phyloP scores from a whole-genome alignment of 2,888 invertebrate genomes.

The Caenorhabditis sp. region DNA sequence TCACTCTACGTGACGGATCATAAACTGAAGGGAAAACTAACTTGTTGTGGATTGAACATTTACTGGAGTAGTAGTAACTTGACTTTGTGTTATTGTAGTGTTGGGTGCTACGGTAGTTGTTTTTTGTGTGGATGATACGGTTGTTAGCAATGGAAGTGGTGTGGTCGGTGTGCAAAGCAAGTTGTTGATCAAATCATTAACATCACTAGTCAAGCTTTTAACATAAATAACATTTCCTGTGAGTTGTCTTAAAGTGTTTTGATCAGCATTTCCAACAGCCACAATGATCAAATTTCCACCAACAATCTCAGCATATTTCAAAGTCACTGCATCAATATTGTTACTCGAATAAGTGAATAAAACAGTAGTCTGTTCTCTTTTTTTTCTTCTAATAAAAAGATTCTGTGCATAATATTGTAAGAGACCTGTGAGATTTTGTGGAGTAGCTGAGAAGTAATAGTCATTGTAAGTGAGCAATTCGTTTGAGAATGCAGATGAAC shows the following conservation, averaged over 20 bases:
- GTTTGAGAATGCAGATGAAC: slow-evolving; percentile 23
- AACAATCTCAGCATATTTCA: slow-evolving; percentile 15
- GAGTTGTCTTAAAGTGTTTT: slow-evolving; percentile 19
- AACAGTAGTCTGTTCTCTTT: slow-evolving; percentile 13
- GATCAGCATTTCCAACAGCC: slow-evolving; percentile 17
- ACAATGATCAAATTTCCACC: slow-evolving; percentile 28
- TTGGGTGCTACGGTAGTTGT: not conserved
- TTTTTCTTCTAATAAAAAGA: slow-evolving; percentile 8
- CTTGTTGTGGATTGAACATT: not conserved
- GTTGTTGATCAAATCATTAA: slow-evolving; percentile 18
- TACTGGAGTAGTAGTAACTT: not conserved
- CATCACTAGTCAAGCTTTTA: slow-evolving; percentile 13
- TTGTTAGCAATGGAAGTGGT: not conserved
- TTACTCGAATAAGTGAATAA: slow-evolving; percentile 28
- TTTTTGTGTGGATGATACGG: not conserved
- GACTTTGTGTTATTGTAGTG: not conserved
- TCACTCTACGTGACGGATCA: too few species aligned
- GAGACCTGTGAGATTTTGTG: slow-evolving; percentile 13
- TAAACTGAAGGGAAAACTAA: not conserved
- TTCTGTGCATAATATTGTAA: slow-evolving; percentile 13
- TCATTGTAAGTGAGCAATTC: slow-evolving; percentile 23
- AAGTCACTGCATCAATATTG: slow-evolving; percentile 16
- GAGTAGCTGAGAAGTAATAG: slow-evolving; percentile 17
- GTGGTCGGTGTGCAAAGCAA: slow-evolving; percentile 14
- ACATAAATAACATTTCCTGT: slow-evolving; percentile 25